Conservation (phyloP, 2,113 vertebrate genomes). For the Uropsilus gracilis region DNA sequence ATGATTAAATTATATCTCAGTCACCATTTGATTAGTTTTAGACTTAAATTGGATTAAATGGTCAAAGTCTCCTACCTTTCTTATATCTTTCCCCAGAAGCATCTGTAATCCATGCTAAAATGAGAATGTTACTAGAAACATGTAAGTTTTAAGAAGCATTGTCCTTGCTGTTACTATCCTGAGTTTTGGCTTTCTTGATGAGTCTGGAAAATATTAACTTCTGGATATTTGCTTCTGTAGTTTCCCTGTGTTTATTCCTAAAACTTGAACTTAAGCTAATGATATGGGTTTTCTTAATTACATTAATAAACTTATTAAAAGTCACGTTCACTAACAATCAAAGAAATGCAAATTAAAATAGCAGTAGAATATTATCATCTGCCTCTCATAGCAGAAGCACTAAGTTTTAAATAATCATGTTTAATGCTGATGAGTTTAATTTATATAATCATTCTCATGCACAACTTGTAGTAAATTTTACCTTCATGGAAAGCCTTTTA, state of each 20-base stretch:
- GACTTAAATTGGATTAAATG: not conserved
- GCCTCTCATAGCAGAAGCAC: conserved; percentile 38
- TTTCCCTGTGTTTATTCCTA: conserved; percentile 38
- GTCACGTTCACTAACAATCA: conserved; percentile 66
- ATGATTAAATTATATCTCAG: conserved; percentile 7
- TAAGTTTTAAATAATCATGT: conserved; percentile 66
- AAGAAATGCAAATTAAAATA: conserved; percentile 68
- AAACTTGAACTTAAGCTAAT: conserved; percentile 59
- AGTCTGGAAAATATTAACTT: not conserved
- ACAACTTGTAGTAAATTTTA: not conserved
- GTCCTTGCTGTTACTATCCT: not conserved
- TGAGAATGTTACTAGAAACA: not conserved
- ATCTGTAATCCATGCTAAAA: not conserved
- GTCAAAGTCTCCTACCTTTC: not conserved
- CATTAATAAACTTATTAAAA: conserved; percentile 69
- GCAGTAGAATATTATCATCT: conserved; percentile 56
- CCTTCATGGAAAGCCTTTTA: not conserved
- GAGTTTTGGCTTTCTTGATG: not conserved
- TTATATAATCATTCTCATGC: conserved; percentile 21
- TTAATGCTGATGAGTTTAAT: conserved; percentile 59
- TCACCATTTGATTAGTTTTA: conserved; percentile 13
- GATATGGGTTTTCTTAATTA: conserved; percentile 59
- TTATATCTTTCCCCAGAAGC: not conserved
- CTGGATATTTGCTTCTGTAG: conserved; percentile 36
- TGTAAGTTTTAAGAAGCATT: not conserved